Base-by-base conservation (phyloP, 2,113 vertebrate genomes). In the Mobula hypostoma region DNA sequence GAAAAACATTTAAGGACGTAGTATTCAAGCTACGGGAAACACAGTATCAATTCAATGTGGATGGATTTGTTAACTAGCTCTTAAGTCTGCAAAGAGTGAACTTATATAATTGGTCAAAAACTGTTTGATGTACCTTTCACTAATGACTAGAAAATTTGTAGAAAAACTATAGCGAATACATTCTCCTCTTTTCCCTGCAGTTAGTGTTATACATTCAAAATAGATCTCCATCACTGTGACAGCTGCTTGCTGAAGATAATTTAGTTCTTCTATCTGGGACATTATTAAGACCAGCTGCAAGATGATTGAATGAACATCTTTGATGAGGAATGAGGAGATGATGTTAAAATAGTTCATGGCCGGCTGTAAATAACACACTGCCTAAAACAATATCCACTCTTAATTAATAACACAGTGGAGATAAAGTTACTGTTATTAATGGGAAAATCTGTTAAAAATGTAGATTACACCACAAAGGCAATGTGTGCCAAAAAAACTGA, bases 211-310 rank as follows among this genome's bases (percentile, higher is more conserved):
- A 27, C 83, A 61, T 87, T 87, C 48, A 87, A 87, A 87, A 61
- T 29, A 61, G 11, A 87, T 87, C 56, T 83, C 80, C 11, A 83
- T 48, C 36, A 21, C 40, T 56, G 40, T 48, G 83, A 87, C 27
- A 24, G 24, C 24, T 87, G 83, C 83, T 21, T 87, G 83, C 83
- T 87, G 83, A 87, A 87, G 48, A 61, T 87, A 58, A 27, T 87
- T 87, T 48, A 58, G 83, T 27, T 83, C 36, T 87, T 87, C 56
- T 61, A 87, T 58, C n/a, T 58, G 83, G 36, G 56, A 87, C 5
- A 87, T 87, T 87, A 87, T 87, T 87, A 61, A 87, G 83, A 87
- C 48, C 83, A 87, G 83, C 83, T 87, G 83, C 56, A 87, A 87
- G 40, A 87, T 88, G 56, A 63, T 90, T 90, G 63, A 68, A 68